phyloP scores from a whole-genome alignment of 2,113 vertebrate genomes.

The Corydoras maculifer region DNA sequence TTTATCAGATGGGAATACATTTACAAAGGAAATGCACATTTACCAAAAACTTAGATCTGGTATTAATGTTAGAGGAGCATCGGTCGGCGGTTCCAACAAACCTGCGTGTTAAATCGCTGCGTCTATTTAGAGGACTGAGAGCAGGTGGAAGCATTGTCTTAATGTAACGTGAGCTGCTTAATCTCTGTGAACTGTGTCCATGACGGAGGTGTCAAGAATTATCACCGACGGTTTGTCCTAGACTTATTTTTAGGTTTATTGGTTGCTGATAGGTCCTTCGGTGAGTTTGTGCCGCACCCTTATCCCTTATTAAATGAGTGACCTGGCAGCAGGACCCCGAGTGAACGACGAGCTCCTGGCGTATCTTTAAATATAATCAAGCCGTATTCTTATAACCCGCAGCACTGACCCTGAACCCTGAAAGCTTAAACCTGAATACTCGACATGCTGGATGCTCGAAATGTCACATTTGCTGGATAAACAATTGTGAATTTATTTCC shows the following conservation, averaged over 20 bases:
- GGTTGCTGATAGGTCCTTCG: neutral
- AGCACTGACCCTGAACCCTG: neutral
- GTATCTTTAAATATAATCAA: neutral
- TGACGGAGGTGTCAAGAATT: constrained; percentile 4
- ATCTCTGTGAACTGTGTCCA: constrained; percentile 1
- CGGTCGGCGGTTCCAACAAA: neutral
- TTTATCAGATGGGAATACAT: too few relatives aligned
- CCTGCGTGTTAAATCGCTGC: neutral
- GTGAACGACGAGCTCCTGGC: neutral
- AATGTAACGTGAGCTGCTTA: constrained; percentile 1
- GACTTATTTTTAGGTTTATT: neutral
- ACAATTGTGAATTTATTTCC: too few relatives aligned
- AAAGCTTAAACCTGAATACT: too few relatives aligned
- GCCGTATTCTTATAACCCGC: neutral
- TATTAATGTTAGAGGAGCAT: neutral
- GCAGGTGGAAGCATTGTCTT: constrained; percentile 4
- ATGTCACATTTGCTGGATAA: too few relatives aligned
- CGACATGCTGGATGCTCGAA: too few relatives aligned
- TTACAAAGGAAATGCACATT: too few relatives aligned
- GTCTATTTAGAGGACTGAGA: constrained; percentile 3
- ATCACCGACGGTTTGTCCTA: neutral
- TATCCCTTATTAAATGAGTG: neutral
- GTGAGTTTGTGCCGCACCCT: neutral
- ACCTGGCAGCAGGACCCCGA: neutral
- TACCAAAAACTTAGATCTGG: too few relatives aligned